phyloP scores from a whole-genome alignment of 1,140 invertebrate species.

The Luehdorfia chinensis region DNA sequence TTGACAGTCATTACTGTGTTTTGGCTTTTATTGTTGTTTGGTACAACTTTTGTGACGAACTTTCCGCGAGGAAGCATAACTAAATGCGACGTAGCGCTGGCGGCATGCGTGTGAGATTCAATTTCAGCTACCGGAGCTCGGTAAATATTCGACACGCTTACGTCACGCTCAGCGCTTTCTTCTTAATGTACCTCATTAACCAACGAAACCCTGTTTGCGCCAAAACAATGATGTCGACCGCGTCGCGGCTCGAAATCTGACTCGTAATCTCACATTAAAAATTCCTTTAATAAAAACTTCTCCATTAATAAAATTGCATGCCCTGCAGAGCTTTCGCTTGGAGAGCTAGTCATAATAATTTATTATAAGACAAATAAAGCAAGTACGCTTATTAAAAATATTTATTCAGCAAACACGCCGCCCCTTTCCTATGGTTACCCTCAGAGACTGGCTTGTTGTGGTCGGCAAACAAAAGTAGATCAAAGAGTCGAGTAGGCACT shows the following conservation, averaged over 20 bases:
- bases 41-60: background rate
- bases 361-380: conserved; percentile 58
- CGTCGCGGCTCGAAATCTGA: conserved; percentile 48
- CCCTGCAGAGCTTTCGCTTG: conserved; percentile 21
- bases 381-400: conserved; percentile 59
- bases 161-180: conserved; percentile 43
- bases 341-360: conserved; percentile 32
- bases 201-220: conserved; percentile 49
- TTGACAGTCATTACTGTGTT: conserved; percentile 5
- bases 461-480: conserved; percentile 53
- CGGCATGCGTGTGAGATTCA: conserved; percentile 54
- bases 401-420: conserved; percentile 53
- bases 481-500: conserved; percentile 43
- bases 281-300: background rate
- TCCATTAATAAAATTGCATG: conserved; percentile 9
- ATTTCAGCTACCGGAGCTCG: conserved; percentile 57
- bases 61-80: conserved; percentile 41
- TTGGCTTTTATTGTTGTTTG: background rate
- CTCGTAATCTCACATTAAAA: conserved; percentile 31
- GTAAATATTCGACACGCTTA: conserved; percentile 29
- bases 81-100: conserved; percentile 41
- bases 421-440: conserved; percentile 37
- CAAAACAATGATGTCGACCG: conserved; percentile 49
- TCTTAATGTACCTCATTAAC: conserved; percentile 67
- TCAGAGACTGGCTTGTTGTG: conserved; percentile 41